Evolutionary conservation across 37 sponge, comb jelly and placozoan species (phyloP), one percentile per base, ranked within the genome.

Genomic region (Beroe forskalii): DNA sequence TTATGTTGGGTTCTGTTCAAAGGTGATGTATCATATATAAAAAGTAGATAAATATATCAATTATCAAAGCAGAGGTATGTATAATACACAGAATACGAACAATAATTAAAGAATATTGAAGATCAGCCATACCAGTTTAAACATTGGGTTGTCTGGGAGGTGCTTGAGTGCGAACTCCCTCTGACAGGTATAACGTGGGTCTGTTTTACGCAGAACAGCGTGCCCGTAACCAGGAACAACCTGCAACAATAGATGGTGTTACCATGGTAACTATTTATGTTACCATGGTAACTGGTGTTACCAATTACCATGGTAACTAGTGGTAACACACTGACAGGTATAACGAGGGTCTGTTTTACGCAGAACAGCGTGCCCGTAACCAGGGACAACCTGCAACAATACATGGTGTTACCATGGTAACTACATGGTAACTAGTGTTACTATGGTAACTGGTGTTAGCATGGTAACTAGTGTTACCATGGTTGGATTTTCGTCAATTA

Each of bases 171-270:
- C 95, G 91, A 97, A 97, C 91, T 94, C 95, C 12, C 94, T 91
- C 93, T 97, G 99, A 76, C 96, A 96, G 23, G 91, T 95, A 90
- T 97, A 97, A 31, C 99, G 93, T 0, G 99, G 99, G 48, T 97
- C 99, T 23, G 99, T 97, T 92, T 96, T 96, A 0, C 99, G 93
- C 60, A 97, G 83, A 17, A 97, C 99, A 25, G 99, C 99, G 91
- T 97, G 99, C 0, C 99, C 99, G 69, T 92, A 97, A 0, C 99
- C 99, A 32, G 99, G 99, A 0, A 97, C 96, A 55, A 97, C 99
- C 95, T 95, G 67, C 43, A 28, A 12, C 12, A 48, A 12, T 6
- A 48, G 55, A 48, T 48, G 55, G 55, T 6, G 55, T 48, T 48
- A 48, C 55, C 55, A 48, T 48, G 55, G 55, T 48, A 48, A 48